Evolutionary conservation across 2,797 vertebrate species (phyloP).

Genomic region (Cirrhinus mrigala): DNA sequence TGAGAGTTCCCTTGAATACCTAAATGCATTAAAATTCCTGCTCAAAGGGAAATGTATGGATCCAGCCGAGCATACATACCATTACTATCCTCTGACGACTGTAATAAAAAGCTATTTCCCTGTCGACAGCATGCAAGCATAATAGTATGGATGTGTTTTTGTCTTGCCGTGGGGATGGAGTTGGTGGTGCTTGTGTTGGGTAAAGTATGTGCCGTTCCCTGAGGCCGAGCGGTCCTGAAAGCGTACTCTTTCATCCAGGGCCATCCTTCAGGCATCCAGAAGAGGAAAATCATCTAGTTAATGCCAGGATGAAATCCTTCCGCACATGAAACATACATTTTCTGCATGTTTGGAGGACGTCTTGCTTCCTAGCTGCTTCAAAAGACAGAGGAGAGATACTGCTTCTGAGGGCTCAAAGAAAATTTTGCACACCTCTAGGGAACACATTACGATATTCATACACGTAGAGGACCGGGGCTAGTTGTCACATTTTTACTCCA

Average conservation of each 20-base stretch:
- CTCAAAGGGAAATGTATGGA: conserved; percentile 21
- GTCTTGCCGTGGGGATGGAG: conserved; percentile 52
- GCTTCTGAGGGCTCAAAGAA: not conserved
- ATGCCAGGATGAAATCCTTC: conserved; percentile 46
- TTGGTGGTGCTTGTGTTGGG: conserved; percentile 53
- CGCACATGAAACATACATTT: conserved; percentile 42
- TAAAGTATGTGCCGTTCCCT: conserved; percentile 48
- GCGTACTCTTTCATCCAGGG: conserved; percentile 54
- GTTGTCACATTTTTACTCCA: not conserved
- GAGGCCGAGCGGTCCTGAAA: conserved; percentile 49
- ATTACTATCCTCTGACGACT: conserved; percentile 19
- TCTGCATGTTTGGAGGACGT: conserved; percentile 43
- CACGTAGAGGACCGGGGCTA: not conserved
- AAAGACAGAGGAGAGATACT: conserved; percentile 14
- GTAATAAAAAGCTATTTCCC: conserved; percentile 50
- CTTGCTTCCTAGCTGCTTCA: conserved; percentile 38
- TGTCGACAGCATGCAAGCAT: conserved; percentile 35
- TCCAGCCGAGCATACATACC: conserved; percentile 42
- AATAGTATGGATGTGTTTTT: conserved; percentile 61
- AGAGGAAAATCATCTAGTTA: conserved; percentile 53
- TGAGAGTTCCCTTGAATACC: conserved; percentile 23
- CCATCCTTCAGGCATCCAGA: conserved; percentile 57
- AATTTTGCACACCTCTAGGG: not conserved
- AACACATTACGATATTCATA: not conserved
- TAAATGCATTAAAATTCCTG: conserved; percentile 3